Evolutionary conservation across 2,888 invertebrate genomes (phyloP).

Genomic region (Oligia strigilis): DNA sequence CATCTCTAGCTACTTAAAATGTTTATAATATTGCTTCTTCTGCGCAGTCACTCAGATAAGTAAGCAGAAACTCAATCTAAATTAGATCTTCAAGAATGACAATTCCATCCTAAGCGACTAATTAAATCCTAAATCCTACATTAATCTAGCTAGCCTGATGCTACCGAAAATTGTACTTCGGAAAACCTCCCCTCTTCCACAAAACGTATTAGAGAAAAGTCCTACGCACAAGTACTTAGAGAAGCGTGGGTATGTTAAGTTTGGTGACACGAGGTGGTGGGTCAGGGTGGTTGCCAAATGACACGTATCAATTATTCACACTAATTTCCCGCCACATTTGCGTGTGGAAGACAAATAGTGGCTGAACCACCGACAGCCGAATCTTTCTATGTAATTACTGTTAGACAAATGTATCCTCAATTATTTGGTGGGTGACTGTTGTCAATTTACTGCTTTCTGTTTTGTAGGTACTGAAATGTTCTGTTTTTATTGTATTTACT

Average conservation of each 20-base stretch:
- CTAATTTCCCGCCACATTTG: slow-evolving; percentile 89
- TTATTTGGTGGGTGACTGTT: slow-evolving; percentile 71
- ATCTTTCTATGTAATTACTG: slow-evolving; percentile 85
- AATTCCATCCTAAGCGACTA: not conserved
- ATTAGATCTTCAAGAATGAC: not conserved
- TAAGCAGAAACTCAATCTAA: not conserved
- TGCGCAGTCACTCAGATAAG: not conserved
- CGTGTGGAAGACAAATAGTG: slow-evolving; percentile 90
- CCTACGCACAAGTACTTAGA: slow-evolving; percentile 47
- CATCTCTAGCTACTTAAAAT: not conserved
- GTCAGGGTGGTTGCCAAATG: slow-evolving; percentile 89
- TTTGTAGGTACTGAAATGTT: slow-evolving; percentile 27
- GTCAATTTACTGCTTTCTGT: slow-evolving; percentile 58
- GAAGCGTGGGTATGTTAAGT: slow-evolving; percentile 71
- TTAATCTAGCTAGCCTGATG: not conserved
- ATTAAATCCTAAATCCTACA: not conserved
- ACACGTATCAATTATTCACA: slow-evolving; percentile 90
- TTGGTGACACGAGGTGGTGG: slow-evolving; percentile 72
- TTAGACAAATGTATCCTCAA: slow-evolving; percentile 74
- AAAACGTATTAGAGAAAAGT: slow-evolving; percentile 45
- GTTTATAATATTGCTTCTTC: not conserved
- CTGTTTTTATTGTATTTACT: not conserved
- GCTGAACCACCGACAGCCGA: slow-evolving; percentile 80
- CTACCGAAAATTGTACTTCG: not conserved
- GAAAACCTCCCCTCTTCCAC: not conserved